Conservation (phyloP, 2,113 vertebrate species). For the Siniperca chuatsi region DNA sequence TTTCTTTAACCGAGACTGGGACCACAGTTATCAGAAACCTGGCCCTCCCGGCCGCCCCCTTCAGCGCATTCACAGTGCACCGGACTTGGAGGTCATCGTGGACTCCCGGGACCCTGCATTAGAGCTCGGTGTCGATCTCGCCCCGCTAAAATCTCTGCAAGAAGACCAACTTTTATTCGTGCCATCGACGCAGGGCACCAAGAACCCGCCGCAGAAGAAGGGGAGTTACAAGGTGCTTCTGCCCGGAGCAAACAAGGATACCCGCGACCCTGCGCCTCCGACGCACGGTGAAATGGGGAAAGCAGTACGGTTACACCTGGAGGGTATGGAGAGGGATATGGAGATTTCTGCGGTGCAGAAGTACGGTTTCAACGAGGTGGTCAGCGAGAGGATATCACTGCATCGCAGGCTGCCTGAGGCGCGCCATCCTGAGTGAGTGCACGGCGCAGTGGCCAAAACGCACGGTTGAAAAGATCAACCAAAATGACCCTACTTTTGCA, state of each 20-base stretch:
- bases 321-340: conserved; percentile 40
- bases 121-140: conserved; percentile 74
- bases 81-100: conserved; percentile 82
- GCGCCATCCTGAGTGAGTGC: conserved; percentile 90
- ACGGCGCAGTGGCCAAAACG: neutral
- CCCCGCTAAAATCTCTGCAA: conserved; percentile 85
- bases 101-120: conserved; percentile 84
- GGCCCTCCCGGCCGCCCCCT: conserved; percentile 58
- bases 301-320: conserved; percentile 1
- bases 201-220: conserved; percentile 73
- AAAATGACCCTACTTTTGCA: neutral
- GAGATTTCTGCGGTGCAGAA: conserved; percentile 69
- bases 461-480: neutral
- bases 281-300: conserved; percentile 43
- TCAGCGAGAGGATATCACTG: conserved; percentile 81
- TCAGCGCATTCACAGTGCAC: conserved; percentile 65
- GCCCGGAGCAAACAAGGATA: conserved; percentile 62
- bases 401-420: conserved; percentile 86
- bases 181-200: conserved; percentile 73
- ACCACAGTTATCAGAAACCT: conserved; percentile 45
- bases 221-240: conserved; percentile 84
- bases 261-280: neutral
- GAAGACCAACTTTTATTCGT: conserved; percentile 89
- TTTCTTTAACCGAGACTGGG: conserved; percentile 70
- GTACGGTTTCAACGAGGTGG: conserved; percentile 80